Conservation (phyloP, 1,140 invertebrate genomes). For the Uloborus diversus region DNA sequence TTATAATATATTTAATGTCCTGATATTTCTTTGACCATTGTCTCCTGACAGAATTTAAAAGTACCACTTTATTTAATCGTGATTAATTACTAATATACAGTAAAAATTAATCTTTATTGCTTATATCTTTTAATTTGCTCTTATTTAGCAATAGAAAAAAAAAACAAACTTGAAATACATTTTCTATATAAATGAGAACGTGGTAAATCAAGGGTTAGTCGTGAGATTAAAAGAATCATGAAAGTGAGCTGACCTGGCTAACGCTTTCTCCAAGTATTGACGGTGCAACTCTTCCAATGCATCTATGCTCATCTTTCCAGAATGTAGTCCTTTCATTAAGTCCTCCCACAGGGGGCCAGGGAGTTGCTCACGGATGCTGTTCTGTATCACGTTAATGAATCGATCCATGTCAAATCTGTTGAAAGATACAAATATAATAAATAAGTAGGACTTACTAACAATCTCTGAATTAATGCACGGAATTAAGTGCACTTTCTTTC, state of each 20-base stretch:
- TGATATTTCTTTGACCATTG: no score
- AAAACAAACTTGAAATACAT: neutral
- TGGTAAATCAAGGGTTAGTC: neutral
- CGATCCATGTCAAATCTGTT: conserved; percentile 47
- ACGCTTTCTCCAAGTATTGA: conserved; percentile 31
- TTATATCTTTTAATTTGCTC: neutral
- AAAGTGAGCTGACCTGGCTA: conserved; percentile 1
- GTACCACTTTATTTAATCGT: no score
- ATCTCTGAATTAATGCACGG: no score
- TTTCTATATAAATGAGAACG: neutral
- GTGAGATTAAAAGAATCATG: neutral
- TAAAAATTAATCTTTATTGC: no score
- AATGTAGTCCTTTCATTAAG: neutral
- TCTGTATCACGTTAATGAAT: conserved; percentile 23
- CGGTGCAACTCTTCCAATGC: conserved; percentile 17
- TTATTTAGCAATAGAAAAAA: neutral
- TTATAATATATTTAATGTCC: no score
- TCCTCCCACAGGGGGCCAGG: conserved; percentile 30
- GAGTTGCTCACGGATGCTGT: conserved; percentile 14
- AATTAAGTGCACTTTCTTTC: no score
- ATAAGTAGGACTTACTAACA: neutral
- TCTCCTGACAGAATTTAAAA: no score
- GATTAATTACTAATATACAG: no score
- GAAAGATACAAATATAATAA: neutral
- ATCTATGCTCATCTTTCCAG: conserved; percentile 23